phyloP scores from a whole-genome alignment of 2,888 invertebrate genomes.

The Trissonchulus sp. region DNA sequence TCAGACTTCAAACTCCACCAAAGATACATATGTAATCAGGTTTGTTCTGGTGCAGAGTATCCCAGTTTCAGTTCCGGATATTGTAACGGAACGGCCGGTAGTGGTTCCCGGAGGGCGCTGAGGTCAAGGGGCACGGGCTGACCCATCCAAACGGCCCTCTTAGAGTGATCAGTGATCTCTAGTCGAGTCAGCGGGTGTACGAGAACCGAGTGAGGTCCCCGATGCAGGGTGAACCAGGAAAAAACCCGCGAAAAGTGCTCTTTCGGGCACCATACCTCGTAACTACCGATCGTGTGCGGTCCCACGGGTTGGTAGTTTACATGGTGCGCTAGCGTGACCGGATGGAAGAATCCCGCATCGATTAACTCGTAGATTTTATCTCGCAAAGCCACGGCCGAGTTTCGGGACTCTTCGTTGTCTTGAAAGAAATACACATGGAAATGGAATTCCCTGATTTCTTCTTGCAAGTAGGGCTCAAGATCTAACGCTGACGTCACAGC shows the following conservation, averaged over 20 bases:
- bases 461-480: not conserved
- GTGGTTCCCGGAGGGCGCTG: not conserved
- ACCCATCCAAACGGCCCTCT: conserved; percentile 31
- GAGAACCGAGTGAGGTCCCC: conserved; percentile 31
- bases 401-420: not conserved
- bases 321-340: not conserved
- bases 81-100: not conserved
- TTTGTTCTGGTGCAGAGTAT: conserved; percentile 12
- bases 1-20: no score
- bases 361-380: not conserved
- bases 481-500: no score
- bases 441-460: conserved; percentile 24
- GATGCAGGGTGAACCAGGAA: conserved; percentile 26
- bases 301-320: conserved; percentile 22
- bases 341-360: conserved; percentile 16
- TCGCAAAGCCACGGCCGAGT: not conserved
- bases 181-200: conserved; percentile 30
- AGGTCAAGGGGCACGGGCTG: conserved; percentile 28
- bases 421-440: conserved; percentile 25
- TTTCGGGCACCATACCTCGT: conserved; percentile 24
- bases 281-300: conserved; percentile 31
- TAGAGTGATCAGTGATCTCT: conserved; percentile 31
- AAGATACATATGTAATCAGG: no score
- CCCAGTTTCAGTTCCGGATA: conserved; percentile 22
- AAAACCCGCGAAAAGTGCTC: conserved; percentile 25